Evolutionary conservation across 2,113 vertebrate genomes (phyloP).

Genomic region (Australoheros scitulus): DNA sequence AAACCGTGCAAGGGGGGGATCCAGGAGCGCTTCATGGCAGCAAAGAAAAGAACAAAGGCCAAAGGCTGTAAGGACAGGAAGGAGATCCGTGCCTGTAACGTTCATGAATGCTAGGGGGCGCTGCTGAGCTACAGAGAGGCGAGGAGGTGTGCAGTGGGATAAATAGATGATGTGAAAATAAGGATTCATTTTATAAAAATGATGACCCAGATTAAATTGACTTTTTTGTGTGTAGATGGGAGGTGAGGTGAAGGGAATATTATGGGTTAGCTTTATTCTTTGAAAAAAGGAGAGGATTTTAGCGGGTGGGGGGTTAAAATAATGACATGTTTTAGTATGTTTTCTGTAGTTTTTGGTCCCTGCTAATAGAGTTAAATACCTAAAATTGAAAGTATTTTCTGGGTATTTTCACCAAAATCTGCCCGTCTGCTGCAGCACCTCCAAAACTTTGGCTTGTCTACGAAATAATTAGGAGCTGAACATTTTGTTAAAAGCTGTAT

Average conservation of each 20-base stretch:
- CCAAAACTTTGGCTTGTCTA: background rate
- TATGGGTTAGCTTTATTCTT: background rate
- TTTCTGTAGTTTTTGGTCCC: background rate
- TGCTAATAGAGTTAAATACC: background rate
- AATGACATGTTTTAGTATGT: background rate
- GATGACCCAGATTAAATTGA: background rate
- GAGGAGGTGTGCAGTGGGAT: background rate
- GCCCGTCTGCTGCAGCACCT: background rate
- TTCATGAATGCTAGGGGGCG: slow-evolving; percentile 87
- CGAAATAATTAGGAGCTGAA: background rate
- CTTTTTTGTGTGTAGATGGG: background rate
- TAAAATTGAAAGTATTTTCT: background rate
- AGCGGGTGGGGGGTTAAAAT: background rate
- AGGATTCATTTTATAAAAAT: slow-evolving; percentile 19
- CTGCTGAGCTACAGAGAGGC: slow-evolving; percentile 35
- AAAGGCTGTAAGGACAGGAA: slow-evolving; percentile 89
- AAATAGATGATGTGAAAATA: background rate
- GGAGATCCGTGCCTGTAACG: slow-evolving; percentile 92
- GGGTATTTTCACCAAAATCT: background rate
- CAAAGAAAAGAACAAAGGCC: slow-evolving; percentile 89
- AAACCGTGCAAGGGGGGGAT: slow-evolving; percentile 91
- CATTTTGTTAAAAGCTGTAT: background rate
- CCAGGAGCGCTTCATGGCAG: slow-evolving; percentile 89
- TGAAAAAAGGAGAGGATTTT: background rate
- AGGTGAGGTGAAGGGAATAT: background rate